Conservation (phyloP, 2,797 vertebrate species). For the Sphenodon punctatus region DNA sequence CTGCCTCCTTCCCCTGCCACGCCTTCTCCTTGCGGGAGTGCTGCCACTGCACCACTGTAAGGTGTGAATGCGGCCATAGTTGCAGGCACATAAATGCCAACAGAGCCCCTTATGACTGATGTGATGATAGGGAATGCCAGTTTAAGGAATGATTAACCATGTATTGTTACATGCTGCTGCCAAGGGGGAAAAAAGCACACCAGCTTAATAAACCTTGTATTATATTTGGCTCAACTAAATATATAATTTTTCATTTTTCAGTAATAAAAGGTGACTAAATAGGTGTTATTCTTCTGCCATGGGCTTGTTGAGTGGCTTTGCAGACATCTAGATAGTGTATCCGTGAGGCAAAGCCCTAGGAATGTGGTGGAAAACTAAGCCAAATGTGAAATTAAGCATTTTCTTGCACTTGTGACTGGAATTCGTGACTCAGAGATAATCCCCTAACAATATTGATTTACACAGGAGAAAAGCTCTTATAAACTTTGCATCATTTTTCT, state of each 20-base stretch:
- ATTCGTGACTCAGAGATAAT: slow-evolving; percentile 62
- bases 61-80: background rate
- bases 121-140: background rate
- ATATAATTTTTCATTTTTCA: slow-evolving; percentile 43
- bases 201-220: slow-evolving; percentile 34
- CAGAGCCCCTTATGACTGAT: background rate
- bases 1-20: too few relatives aligned
- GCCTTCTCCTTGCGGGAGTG: too few relatives aligned
- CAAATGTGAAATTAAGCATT: slow-evolving; percentile 57
- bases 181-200: background rate
- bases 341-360: slow-evolving; percentile 52
- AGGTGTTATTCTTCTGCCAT: slow-evolving; percentile 37
- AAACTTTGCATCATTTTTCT: background rate
- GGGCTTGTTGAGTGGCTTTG: slow-evolving; percentile 37
- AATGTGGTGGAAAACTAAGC: slow-evolving; percentile 58
- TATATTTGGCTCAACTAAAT: slow-evolving; percentile 29
- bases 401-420: slow-evolving; percentile 42
- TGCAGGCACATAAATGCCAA: background rate
- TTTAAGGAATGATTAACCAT: background rate
- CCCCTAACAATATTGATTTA: slow-evolving; percentile 17
- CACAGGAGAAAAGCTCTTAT: background rate
- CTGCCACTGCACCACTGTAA: too few relatives aligned
- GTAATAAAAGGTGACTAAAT: slow-evolving; percentile 54
- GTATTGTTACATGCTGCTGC: background rate
- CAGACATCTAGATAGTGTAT: slow-evolving; percentile 36